Conservation (phyloP, 2,113 vertebrate genomes). For the Ceyx melanurus region DNA sequence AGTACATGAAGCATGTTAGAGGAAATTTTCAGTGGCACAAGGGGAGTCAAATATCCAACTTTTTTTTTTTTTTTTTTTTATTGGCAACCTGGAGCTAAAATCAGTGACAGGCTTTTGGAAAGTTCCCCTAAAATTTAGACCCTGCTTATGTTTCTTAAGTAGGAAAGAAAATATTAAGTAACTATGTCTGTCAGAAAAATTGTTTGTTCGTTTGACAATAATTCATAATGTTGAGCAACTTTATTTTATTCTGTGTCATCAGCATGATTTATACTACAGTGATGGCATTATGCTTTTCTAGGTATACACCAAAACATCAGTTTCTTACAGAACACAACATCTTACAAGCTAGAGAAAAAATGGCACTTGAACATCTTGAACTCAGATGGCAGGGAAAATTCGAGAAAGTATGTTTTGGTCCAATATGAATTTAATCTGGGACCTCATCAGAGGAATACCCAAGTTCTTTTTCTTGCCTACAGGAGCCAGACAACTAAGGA, state of each 20-base stretch:
- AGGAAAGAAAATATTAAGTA: background rate
- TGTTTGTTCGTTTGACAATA: background rate
- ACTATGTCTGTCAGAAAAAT: background rate
- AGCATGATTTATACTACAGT: background rate
- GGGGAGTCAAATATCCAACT: background rate
- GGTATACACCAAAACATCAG: background rate
- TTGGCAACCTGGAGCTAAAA: background rate
- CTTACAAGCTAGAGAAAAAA: background rate
- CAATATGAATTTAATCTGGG: background rate
- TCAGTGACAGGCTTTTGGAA: background rate
- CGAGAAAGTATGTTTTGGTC: background rate
- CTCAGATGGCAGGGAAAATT: background rate
- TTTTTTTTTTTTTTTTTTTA: conserved; percentile 29
- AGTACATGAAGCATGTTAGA: background rate
- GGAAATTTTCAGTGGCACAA: background rate
- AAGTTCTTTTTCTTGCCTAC: background rate
- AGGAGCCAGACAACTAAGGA: background rate
- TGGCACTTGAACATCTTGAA: background rate
- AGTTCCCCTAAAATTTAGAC: background rate
- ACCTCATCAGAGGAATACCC: background rate
- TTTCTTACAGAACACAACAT: background rate
- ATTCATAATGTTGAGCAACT: background rate
- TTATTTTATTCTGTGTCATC: conserved; percentile 2
- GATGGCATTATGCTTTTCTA: background rate
- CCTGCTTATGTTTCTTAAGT: background rate